Conservation (phyloP, 2,113 vertebrate genomes). For the Ochotona curzoniae region DNA sequence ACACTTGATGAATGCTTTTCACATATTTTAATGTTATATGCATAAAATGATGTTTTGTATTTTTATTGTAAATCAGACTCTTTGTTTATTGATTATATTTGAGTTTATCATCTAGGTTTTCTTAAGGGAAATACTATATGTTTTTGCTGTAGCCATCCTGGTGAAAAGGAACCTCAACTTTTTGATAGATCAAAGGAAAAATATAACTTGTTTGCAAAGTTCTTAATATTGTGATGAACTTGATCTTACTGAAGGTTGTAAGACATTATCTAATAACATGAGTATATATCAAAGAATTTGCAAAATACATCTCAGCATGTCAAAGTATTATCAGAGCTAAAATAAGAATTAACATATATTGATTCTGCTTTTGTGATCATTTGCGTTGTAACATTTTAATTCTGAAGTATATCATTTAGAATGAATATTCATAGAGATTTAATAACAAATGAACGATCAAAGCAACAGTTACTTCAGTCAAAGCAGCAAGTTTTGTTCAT, state of each 20-base stretch:
- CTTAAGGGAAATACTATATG: not conserved
- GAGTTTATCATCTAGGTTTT: not conserved
- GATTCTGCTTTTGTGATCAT: not conserved
- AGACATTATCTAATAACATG: not conserved
- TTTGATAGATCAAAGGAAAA: not conserved
- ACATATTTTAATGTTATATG: not conserved
- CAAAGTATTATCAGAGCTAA: not conserved
- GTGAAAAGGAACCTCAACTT: not conserved
- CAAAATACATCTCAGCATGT: not conserved
- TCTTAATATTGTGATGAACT: not conserved
- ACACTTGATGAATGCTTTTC: not conserved
- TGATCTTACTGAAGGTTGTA: not conserved
- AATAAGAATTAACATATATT: not conserved
- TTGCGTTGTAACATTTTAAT: not conserved
- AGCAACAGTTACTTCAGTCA: not conserved
- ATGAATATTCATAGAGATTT: not conserved
- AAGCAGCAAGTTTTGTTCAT: conserved; percentile 35
- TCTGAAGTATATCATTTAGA: conserved; percentile 28
- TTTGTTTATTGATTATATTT: not conserved
- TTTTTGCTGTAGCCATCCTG: not conserved
- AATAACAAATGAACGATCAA: conserved; percentile 20
- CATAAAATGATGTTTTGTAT: not conserved
- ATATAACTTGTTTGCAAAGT: not conserved
- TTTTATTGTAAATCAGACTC: not conserved
- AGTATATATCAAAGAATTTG: not conserved